These are phyloP conservation scores for Embidobia sp. DNA, from an alignment of 2,888 invertebrate species.

Conservation along the genomic window DNA sequence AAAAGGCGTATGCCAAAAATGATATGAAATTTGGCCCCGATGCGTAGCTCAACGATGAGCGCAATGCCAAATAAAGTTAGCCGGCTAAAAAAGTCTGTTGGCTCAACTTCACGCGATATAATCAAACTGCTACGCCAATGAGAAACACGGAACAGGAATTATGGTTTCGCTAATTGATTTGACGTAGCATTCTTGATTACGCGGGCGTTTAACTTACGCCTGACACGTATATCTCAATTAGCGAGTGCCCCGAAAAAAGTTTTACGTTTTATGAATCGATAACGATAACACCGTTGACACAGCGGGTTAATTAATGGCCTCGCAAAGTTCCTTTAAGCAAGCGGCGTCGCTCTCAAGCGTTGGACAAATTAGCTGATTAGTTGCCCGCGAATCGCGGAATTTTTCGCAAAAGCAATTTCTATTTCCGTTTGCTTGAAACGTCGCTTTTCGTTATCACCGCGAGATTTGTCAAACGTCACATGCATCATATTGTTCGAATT, in stretches of 20 bases:
- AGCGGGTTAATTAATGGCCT: slow-evolving; percentile 28
- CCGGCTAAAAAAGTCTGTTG: slow-evolving; percentile 37
- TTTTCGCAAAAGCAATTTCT: slow-evolving; percentile 38
- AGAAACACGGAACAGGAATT: slow-evolving; percentile 33
- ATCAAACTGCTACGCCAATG: slow-evolving; percentile 34
- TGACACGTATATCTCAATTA: slow-evolving; percentile 34
- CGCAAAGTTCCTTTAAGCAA: slow-evolving; percentile 33
- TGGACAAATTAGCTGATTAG: slow-evolving; percentile 28
- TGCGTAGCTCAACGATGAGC: slow-evolving; percentile 21
- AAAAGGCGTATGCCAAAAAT: slow-evolving; percentile 46
- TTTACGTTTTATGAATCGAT: slow-evolving; percentile 5
- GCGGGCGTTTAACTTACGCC: slow-evolving; percentile 5
- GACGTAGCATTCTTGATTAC: slow-evolving; percentile 34
- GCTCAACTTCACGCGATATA: slow-evolving; percentile 35
- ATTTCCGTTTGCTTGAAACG: slow-evolving; percentile 27
- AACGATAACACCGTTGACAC: slow-evolving; percentile 31
- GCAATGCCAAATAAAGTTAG: slow-evolving; percentile 52
- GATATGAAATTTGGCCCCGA: slow-evolving; percentile 48
- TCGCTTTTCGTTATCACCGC: slow-evolving; percentile 38
- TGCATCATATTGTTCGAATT: slow-evolving; percentile 48
- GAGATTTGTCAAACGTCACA: slow-evolving; percentile 56
- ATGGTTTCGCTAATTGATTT: slow-evolving; percentile 50
- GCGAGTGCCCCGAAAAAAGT: not conserved
- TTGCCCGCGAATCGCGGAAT: slow-evolving; percentile 9
- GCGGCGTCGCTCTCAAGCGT: not conserved